Percentiles rank a stretch among this genome's conserved stretches.
These are phyloP conservation scores for Megalurothrips usitatus DNA, from an alignment of 2,888 invertebrate genomes.

Conservation along the genomic window DNA sequence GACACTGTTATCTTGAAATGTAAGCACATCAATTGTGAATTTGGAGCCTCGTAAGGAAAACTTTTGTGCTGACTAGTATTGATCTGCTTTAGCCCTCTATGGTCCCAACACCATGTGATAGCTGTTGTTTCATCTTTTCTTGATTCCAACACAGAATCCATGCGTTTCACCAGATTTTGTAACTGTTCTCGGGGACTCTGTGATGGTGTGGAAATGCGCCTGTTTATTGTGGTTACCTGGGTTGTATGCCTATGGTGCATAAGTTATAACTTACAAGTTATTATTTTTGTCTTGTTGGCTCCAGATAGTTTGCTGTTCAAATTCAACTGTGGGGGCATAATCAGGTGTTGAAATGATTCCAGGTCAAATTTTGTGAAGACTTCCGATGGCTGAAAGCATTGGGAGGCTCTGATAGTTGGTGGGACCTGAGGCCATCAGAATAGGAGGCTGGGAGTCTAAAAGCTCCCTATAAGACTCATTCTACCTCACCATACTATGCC, in stretches of 20 bases:
- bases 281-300: background rate
- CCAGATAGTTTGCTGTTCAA: too few species aligned
- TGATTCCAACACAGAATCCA: too few species aligned
- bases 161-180: too few species aligned
- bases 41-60: too few species aligned
- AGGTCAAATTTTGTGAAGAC: background rate
- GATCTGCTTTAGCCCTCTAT: too few species aligned
- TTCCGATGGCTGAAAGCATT: conserved; percentile 15
- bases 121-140: too few species aligned
- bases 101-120: too few species aligned
- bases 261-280: background rate
- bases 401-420: background rate
- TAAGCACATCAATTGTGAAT: too few species aligned
- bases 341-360: background rate
- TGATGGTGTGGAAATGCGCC: too few species aligned
- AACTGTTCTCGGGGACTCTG: too few species aligned
- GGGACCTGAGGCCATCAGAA: background rate
- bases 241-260: background rate
- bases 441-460: background rate
- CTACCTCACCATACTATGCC: conserved; percentile 28
- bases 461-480: background rate
- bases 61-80: too few species aligned
- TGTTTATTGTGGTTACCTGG: background rate
- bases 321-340: background rate
- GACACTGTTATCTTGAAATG: too few species aligned